These are phyloP conservation scores for Rhombomys opimus DNA, from an alignment of 2,113 vertebrate species.

Conservation along the genomic window DNA sequence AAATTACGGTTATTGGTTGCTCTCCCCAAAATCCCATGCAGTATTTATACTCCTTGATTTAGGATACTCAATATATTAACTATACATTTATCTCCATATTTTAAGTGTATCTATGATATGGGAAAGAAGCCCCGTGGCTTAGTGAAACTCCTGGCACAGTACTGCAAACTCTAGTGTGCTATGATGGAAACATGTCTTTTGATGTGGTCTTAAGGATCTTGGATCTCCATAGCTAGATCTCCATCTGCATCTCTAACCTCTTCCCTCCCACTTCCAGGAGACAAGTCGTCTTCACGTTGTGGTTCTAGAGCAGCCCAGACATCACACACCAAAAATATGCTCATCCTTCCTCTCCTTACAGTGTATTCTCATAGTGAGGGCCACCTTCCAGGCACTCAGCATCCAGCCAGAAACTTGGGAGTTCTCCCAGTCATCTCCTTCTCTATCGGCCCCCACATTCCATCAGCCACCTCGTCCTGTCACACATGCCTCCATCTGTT, in stretches of 20 bases:
- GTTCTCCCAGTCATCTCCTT: not conserved
- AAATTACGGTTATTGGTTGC: not conserved
- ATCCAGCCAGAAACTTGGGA: constrained; percentile 38
- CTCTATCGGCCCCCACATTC: constrained; percentile 31
- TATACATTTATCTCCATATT: not conserved
- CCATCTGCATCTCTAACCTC: not conserved
- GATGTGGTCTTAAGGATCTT: not conserved
- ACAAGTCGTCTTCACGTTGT: not conserved
- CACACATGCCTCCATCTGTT: constrained; percentile 57
- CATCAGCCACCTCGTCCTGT: not conserved
- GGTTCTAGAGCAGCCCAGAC: not conserved
- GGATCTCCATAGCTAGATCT: not conserved
- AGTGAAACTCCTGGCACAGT: not conserved
- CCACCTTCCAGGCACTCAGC: constrained; percentile 53
- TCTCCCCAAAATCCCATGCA: not conserved
- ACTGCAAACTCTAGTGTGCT: not conserved
- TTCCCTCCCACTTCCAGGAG: not conserved
- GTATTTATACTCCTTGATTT: not conserved
- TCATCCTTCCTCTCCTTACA: not conserved
- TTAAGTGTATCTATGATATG: not conserved
- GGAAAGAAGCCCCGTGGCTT: not conserved
- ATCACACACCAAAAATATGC: not conserved
- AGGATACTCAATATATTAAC: not conserved
- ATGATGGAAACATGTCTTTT: not conserved
- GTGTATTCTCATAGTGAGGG: not conserved